These are phyloP conservation scores for Potorous gilbertii DNA, from an alignment of 2,797 vertebrate genomes.

Conservation along the genomic window DNA sequence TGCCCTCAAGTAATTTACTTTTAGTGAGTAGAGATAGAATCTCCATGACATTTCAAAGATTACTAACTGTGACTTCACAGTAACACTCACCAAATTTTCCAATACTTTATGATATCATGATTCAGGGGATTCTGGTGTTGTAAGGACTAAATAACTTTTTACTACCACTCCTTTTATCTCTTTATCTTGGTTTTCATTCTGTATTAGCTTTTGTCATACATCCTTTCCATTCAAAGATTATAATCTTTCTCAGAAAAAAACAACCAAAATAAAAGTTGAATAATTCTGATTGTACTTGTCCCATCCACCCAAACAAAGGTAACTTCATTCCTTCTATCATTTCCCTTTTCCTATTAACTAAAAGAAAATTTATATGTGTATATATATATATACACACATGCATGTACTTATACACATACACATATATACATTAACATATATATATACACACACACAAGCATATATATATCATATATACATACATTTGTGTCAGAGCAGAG, in stretches of 20 bases:
- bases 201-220: not conserved
- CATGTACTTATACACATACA: not conserved
- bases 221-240: not conserved
- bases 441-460: no score
- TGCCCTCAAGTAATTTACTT: not conserved
- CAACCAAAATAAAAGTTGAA: not conserved
- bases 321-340: not conserved
- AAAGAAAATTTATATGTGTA: not conserved
- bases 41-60: not conserved
- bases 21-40: not conserved
- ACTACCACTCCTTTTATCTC: not conserved
- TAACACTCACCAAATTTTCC: not conserved
- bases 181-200: not conserved
- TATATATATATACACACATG: no score
- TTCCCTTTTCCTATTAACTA: not conserved
- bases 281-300: not conserved
- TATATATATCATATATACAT: no score
- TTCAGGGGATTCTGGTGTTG: not conserved
- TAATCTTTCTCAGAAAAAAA: not conserved
- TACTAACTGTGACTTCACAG: not conserved
- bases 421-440: not conserved
- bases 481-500: no score
- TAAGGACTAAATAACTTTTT: not conserved
- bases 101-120: not conserved
- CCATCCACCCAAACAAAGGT: not conserved